A percentile compares a stretch with the other conserved stretches of the same genome.
Evolutionary conservation across 2,797 vertebrate genomes (phyloP).

Genomic region (Esox masquinongy): DNA sequence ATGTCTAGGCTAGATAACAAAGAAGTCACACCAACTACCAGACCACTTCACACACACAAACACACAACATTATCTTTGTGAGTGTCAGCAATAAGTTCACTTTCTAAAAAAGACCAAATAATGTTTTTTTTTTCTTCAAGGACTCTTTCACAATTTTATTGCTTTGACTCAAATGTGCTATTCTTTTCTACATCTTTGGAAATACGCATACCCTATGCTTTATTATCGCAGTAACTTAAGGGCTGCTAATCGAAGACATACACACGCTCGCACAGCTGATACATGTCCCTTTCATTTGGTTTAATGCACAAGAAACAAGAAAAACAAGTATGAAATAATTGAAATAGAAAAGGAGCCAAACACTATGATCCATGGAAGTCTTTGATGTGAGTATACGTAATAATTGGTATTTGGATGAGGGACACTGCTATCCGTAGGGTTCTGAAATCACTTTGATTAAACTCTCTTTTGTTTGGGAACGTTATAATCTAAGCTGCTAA

Average conservation of each 20-base stretch:
- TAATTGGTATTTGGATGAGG: slow-evolving; percentile 71
- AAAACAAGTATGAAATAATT: slow-evolving; percentile 68
- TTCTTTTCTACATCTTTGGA: slow-evolving; percentile 41
- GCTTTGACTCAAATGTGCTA: slow-evolving; percentile 72
- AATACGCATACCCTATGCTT: slow-evolving; percentile 38
- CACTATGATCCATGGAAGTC: slow-evolving; percentile 67
- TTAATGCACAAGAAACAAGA: slow-evolving; percentile 53
- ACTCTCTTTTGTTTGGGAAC: slow-evolving; percentile 70
- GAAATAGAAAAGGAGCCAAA: slow-evolving; percentile 69
- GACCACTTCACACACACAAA: slow-evolving; percentile 50
- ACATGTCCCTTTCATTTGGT: slow-evolving; percentile 67
- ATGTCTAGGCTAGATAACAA: slow-evolving; percentile 72
- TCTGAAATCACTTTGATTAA: slow-evolving; percentile 68
- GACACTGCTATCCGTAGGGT: slow-evolving; percentile 65
- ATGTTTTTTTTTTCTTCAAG: slow-evolving; percentile 63
- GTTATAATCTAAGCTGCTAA: slow-evolving; percentile 69
- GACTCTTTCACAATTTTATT: slow-evolving; percentile 65
- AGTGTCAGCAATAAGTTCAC: slow-evolving; percentile 71
- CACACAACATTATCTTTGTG: slow-evolving; percentile 62
- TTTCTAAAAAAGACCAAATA: slow-evolving; percentile 66
- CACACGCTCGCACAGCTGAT: slow-evolving; percentile 50
- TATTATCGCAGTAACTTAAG: slow-evolving; percentile 57
- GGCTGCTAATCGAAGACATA: slow-evolving; percentile 44
- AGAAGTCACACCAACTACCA: slow-evolving; percentile 61
- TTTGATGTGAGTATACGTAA: slow-evolving; percentile 73